Percentiles rank a stretch among this genome's conserved stretches.
Evolutionary conservation across 1,140 invertebrate genomes (phyloP).

Genomic region (Anthonomus grandis): DNA sequence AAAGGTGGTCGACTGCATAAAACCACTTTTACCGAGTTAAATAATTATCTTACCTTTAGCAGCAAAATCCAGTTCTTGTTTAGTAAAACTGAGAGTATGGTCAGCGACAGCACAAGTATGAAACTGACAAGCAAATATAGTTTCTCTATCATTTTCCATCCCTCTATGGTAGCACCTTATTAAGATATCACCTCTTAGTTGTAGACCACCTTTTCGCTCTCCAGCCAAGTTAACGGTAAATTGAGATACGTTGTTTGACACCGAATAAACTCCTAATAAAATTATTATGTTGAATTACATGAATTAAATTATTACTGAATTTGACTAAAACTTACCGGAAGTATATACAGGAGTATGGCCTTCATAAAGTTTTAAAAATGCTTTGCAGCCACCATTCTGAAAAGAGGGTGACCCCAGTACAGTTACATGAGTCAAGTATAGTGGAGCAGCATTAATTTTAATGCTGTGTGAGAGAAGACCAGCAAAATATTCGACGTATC

Average conservation of each 20-base stretch:
- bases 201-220: conserved; percentile 61
- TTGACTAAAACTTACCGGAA: conserved; percentile 54
- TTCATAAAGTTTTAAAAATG: conserved; percentile 80
- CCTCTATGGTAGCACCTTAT: conserved; percentile 83
- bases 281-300: too few relatives aligned
- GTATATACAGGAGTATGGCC: conserved; percentile 86
- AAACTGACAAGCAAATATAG: conserved; percentile 81
- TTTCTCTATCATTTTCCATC: conserved; percentile 52
- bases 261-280: conserved; percentile 65
- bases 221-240: conserved; percentile 70
- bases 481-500: conserved; percentile 86
- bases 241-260: conserved; percentile 57
- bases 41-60: conserved; percentile 61
- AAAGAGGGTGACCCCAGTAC: conserved; percentile 80
- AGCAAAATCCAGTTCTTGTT: conserved; percentile 81
- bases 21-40: too few relatives aligned
- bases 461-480: conserved; percentile 84
- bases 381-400: conserved; percentile 68
- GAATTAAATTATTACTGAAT: background rate
- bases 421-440: conserved; percentile 83
- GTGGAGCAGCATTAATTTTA: conserved; percentile 78
- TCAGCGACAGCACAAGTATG: conserved; percentile 88
- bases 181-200: conserved; percentile 82
- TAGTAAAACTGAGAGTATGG: conserved; percentile 77
- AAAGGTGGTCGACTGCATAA: too few relatives aligned